Percentiles rank a stretch among this genome's conserved stretches.
These are phyloP conservation scores for Ambastaia sidthimunki DNA, from an alignment of 2,797 vertebrate genomes.

Conservation along the genomic window DNA sequence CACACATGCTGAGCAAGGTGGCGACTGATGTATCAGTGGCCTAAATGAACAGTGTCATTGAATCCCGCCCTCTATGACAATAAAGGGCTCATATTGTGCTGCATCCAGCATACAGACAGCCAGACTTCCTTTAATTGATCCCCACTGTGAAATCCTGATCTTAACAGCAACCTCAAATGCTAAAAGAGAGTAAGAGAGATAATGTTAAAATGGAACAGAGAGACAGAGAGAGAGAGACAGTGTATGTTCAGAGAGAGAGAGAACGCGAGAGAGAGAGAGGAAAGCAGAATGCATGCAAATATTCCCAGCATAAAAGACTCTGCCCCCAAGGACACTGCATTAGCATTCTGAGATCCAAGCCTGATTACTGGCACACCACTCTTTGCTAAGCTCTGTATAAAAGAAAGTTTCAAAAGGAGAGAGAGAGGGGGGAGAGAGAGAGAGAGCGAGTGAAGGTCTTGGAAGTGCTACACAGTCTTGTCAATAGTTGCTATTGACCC, in stretches of 20 bases:
- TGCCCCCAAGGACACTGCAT: constrained; percentile 39
- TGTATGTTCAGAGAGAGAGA: background rate
- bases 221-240: constrained; percentile 4
- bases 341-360: constrained; percentile 46
- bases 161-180: constrained; percentile 50
- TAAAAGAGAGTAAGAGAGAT: background rate
- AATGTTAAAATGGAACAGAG: background rate
- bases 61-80: constrained; percentile 17
- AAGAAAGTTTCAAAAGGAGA: constrained; percentile 40
- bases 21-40: background rate
- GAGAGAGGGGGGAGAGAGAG: background rate
- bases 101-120: constrained; percentile 47
- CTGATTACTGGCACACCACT: constrained; percentile 40
- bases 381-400: constrained; percentile 43
- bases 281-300: constrained; percentile 22
- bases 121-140: constrained; percentile 61
- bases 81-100: constrained; percentile 50
- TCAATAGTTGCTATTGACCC: constrained; percentile 73
- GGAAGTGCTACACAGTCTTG: constrained; percentile 38
- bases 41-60: constrained; percentile 31
- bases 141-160: constrained; percentile 49
- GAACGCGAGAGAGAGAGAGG: background rate
- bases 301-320: constrained; percentile 50
- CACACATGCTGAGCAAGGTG: background rate
- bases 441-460: constrained; percentile 30